Percentiles rank a stretch among this genome's conserved stretches.
phyloP scores from a whole-genome alignment of 2,113 vertebrate species.

The Triplophysa rosa region DNA sequence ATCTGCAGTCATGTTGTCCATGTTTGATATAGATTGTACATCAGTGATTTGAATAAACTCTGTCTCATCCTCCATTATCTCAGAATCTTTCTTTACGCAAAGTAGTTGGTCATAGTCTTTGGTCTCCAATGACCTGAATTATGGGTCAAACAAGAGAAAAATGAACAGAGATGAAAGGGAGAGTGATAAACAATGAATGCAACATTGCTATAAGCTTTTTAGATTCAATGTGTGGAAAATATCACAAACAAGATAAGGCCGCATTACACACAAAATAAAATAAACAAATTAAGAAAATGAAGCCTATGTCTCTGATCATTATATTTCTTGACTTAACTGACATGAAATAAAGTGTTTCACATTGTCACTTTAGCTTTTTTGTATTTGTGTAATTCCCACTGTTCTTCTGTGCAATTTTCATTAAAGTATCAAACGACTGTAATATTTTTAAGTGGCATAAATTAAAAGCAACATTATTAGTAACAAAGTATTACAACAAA shows the following conservation, averaged over 20 bases:
- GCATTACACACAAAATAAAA: too few species aligned
- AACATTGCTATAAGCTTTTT: not conserved
- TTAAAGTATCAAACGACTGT: too few species aligned
- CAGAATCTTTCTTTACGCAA: not conserved
- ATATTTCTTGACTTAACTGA: too few species aligned
- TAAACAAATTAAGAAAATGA: too few species aligned
- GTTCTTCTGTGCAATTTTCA: too few species aligned
- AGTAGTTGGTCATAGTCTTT: not conserved
- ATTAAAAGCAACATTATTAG: too few species aligned
- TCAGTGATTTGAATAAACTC: conserved; percentile 21
- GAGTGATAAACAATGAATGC: not conserved
- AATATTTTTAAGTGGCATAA: too few species aligned
- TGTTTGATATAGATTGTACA: conserved; percentile 12
- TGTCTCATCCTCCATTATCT: not conserved
- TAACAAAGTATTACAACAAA: too few species aligned
- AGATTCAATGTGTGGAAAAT: not conserved
- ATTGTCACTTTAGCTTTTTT: too few species aligned
- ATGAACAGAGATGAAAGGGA: not conserved
- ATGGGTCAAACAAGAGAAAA: not conserved
- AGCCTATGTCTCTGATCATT: not conserved
- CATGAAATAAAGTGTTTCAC: too few species aligned
- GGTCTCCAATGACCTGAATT: conserved; percentile 18
- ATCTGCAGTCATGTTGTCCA: not conserved
- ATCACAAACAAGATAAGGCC: not conserved
- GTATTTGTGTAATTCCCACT: too few species aligned